phyloP scores from a whole-genome alignment of 2,888 invertebrate species.

The Marasmarcha lunaedactyla region DNA sequence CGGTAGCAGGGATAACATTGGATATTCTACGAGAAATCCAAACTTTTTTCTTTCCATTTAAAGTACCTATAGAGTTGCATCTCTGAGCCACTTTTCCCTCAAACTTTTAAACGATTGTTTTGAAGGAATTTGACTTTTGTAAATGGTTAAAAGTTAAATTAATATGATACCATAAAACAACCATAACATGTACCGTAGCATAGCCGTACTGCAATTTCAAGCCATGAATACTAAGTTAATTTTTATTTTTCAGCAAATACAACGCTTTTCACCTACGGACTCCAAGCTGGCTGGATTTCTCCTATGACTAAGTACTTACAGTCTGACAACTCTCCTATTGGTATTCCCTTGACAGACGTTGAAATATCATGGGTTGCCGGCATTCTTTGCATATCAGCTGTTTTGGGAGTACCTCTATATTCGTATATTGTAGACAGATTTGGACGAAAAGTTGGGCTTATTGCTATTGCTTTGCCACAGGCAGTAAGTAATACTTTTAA shows the following conservation, averaged over 20 bases:
- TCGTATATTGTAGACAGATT: slow-evolving; percentile 42
- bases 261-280: slow-evolving; percentile 44
- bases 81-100: too few species aligned
- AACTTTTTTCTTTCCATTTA: too few species aligned
- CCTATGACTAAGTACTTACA: slow-evolving; percentile 45
- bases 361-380: slow-evolving; percentile 57
- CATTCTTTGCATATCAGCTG: slow-evolving; percentile 34
- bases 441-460: slow-evolving; percentile 47
- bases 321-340: slow-evolving; percentile 34
- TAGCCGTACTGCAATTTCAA: too few species aligned
- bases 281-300: slow-evolving; percentile 54
- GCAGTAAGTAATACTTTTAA: slow-evolving; percentile 29
- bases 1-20: too few species aligned
- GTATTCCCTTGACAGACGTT: slow-evolving; percentile 34
- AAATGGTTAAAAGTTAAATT: too few species aligned
- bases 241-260: slow-evolving; percentile 33
- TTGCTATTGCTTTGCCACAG: slow-evolving; percentile 55
- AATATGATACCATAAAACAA: too few species aligned
- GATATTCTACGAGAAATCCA: too few species aligned
- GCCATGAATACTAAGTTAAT: too few species aligned
- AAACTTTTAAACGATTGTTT: too few species aligned
- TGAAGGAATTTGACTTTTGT: too few species aligned
- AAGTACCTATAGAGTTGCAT: too few species aligned
- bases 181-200: too few species aligned
- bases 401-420: slow-evolving; percentile 38